Percentiles rank a stretch among this genome's conserved stretches.
These are phyloP conservation scores for Ceuthmochares aereus DNA, from an alignment of 2,113 vertebrate genomes.

Conservation along the genomic window DNA sequence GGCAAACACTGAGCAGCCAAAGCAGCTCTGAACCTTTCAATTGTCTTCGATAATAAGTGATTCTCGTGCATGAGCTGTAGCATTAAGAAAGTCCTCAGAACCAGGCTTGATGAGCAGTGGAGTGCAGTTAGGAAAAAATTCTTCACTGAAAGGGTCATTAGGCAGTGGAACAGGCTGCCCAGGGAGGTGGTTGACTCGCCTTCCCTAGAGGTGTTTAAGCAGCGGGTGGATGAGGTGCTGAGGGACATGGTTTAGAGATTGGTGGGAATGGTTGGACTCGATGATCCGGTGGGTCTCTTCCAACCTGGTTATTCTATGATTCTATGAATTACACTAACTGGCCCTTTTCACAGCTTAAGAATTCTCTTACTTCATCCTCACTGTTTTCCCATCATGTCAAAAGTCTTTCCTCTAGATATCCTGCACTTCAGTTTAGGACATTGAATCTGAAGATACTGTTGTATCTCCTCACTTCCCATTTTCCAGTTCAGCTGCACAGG, in stretches of 20 bases:
- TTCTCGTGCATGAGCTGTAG: neutral
- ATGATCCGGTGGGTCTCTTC: too few species aligned
- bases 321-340: neutral
- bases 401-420: rapidly evolving
- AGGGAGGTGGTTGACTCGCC: too few species aligned
- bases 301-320: too few species aligned
- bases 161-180: too few species aligned
- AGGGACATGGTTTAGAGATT: too few species aligned
- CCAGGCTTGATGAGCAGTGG: neutral
- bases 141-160: too few species aligned
- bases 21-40: neutral
- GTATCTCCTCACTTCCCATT: neutral
- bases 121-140: too few species aligned
- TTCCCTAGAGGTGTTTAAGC: too few species aligned
- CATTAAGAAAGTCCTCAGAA: neutral
- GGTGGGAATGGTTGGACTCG: too few species aligned
- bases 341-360: neutral
- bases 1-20: neutral
- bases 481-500: neutral
- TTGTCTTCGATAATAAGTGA: rapidly evolving
- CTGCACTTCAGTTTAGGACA: neutral
- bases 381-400: neutral
- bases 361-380: neutral
- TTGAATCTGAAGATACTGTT: neutral
- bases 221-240: too few species aligned